Base-by-base conservation (phyloP, 2,113 vertebrate species). In the Gyps fulvus region DNA sequence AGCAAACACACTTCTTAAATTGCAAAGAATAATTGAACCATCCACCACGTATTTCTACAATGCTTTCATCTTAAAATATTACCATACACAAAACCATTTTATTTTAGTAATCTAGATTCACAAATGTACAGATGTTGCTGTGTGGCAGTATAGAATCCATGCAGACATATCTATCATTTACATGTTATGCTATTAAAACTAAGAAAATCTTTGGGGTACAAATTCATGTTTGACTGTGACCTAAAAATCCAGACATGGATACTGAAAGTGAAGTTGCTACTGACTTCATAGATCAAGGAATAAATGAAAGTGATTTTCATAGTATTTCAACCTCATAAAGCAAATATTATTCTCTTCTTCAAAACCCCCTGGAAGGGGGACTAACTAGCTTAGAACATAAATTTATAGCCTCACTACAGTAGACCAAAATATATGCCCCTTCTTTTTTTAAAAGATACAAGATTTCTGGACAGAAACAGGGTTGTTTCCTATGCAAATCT, bases 241-340 rank as follows among this genome's bases (percentile, higher is more conserved):
- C 81, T 72, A 87, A 84, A 94, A 89, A 6, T 32, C 50, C 50
- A 52, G 50, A 27, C 55, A 36, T 16, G 23, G 61, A 90, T 95
- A 90, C 70, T 81, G 79, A 88, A 96, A 96, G 83, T 79, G 57
- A 86, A 95, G 96, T 89, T 57, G 50, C 67, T 81, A 32, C 58
- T 34, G 73, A 91, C 50, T 95, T 91, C 36, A 16, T 54, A 50
- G 55, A 72, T 78, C 67, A 72, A 81, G 61, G 40, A 81, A 78
- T 61, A 91, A 95, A 93, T 73, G 10, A 50, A 59, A 73, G 59
- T 7, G 25, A 49, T 83, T 89, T 62, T 52, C 47, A 47, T 9
- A 27, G 14, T 21, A 27, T 63, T 67, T 90, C 47, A 43, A 40
- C 31, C 54, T 89, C 38, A 78, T 16, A 61, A 76, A 54, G 49